These are phyloP conservation scores for Electrophaes corylata DNA, from an alignment of 2,888 invertebrate genomes.

Conservation along the genomic window DNA sequence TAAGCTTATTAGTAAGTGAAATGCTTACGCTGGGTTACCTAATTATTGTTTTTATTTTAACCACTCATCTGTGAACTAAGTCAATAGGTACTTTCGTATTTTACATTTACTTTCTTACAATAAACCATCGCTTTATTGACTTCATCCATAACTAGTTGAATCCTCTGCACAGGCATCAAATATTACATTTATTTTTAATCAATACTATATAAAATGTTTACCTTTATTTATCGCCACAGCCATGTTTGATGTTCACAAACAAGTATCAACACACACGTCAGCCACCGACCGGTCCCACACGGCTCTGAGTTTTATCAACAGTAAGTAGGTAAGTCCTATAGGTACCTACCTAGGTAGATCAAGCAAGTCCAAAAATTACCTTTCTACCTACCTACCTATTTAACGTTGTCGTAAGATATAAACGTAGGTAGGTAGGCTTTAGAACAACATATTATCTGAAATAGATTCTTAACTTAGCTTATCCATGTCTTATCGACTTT, in stretches of 20 bases:
- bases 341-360: neutral
- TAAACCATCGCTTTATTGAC: no score
- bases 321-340: neutral
- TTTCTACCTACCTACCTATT: neutral
- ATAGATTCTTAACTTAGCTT: neutral
- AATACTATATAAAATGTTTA: slow-evolving; percentile 33
- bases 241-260: slow-evolving; percentile 48
- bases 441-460: neutral
- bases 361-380: slow-evolving; percentile 9
- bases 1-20: no score
- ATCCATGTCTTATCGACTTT: neutral
- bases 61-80: no score
- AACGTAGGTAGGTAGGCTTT: neutral
- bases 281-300: slow-evolving; percentile 19
- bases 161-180: neutral
- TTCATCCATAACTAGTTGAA: no score
- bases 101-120: no score
- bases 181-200: neutral
- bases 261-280: slow-evolving; percentile 40
- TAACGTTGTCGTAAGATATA: no score
- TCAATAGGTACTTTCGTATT: no score
- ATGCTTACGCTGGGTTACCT: no score
- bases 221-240: slow-evolving; percentile 74
- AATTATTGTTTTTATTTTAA: no score
- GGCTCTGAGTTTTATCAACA: slow-evolving; percentile 4